phyloP scores from a whole-genome alignment of 2,113 vertebrate species.

The Nycticorax nycticorax region DNA sequence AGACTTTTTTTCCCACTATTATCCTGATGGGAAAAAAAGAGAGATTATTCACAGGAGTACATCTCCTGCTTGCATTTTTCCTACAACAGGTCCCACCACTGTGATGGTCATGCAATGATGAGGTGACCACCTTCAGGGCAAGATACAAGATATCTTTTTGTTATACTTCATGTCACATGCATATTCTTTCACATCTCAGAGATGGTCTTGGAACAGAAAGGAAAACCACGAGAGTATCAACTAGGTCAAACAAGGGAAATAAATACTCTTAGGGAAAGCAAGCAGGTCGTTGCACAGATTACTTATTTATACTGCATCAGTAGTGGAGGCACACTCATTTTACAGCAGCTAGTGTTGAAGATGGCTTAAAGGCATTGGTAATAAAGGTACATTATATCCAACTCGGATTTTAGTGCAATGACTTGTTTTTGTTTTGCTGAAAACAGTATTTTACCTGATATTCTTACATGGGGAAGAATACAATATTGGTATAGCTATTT shows the following conservation, averaged over 20 bases:
- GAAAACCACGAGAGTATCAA: neutral
- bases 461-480: neutral
- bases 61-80: neutral
- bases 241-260: neutral
- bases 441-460: neutral
- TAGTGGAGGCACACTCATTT: neutral
- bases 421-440: neutral
- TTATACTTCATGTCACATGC: neutral
- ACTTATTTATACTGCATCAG: neutral
- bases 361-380: neutral
- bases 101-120: neutral
- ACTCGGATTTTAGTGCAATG: neutral
- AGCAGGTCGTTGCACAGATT: neutral
- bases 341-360: neutral
- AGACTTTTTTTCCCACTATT: neutral
- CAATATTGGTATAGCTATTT: neutral
- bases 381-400: neutral
- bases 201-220: neutral
- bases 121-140: neutral
- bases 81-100: neutral
- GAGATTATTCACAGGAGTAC: neutral
- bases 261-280: neutral
- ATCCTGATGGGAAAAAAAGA: neutral
- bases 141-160: neutral
- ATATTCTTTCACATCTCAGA: neutral